phyloP scores from a whole-genome alignment of 2,797 vertebrate species.

The Molossus molossus region DNA sequence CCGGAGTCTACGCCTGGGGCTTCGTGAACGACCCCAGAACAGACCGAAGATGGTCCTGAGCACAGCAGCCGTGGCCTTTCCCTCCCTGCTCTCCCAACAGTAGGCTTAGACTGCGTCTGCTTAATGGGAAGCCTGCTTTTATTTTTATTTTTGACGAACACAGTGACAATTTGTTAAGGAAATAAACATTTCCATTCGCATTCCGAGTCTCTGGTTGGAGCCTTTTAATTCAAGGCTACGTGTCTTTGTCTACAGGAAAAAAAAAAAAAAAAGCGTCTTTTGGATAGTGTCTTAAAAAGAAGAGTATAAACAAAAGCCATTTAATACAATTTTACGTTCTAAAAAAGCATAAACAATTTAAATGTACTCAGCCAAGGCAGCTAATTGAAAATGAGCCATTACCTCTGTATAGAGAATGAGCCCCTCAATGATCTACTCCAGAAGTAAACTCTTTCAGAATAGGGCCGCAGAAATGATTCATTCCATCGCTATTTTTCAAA shows the following conservation, averaged over 20 bases:
- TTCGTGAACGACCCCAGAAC: not conserved
- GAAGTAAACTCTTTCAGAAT: not conserved
- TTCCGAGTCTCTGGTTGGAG: not conserved
- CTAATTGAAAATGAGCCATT: not conserved
- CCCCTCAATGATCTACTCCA: not conserved
- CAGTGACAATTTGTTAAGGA: not conserved
- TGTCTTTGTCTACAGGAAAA: not conserved
- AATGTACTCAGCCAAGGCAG: not conserved
- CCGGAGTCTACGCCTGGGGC: not conserved
- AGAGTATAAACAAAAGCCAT: not conserved
- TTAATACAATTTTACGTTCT: not conserved
- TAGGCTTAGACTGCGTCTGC: not conserved
- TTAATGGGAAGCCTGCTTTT: not conserved
- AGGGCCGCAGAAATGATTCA: not conserved
- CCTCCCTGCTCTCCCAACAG: not conserved
- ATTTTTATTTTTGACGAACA: not conserved
- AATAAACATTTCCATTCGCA: conserved; percentile 27
- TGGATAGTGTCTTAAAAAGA: not conserved
- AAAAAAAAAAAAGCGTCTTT: not conserved
- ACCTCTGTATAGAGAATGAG: not conserved
- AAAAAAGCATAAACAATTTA: not conserved
- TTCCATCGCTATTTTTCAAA: not conserved
- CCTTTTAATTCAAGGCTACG: not conserved
- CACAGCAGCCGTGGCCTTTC: fast-evolving
- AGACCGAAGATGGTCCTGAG: not conserved